Evolutionary conservation across 2,113 vertebrate species (phyloP).

Genomic region (Illadopsis cleaveri): DNA sequence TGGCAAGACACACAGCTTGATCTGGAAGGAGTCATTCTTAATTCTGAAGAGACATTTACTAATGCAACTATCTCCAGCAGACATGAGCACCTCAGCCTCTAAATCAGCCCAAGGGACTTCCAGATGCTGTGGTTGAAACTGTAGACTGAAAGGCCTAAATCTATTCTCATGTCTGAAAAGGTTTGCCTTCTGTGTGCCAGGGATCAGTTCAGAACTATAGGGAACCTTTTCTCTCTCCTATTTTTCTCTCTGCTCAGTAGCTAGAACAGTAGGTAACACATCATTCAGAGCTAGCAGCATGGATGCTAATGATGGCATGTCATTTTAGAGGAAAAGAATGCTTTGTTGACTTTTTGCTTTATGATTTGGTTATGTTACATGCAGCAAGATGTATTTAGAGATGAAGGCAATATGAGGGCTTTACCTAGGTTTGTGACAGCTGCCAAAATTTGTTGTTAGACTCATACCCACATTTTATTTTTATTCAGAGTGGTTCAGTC

Average conservation of each 20-base stretch:
- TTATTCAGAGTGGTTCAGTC: background rate
- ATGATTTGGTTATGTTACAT: background rate
- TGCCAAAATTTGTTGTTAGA: background rate
- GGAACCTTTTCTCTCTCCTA: background rate
- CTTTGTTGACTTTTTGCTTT: constrained; percentile 1
- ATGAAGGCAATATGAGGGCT: background rate
- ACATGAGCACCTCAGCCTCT: background rate
- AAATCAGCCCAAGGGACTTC: background rate
- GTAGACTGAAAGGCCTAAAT: background rate
- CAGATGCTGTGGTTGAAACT: background rate
- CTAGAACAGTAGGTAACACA: background rate
- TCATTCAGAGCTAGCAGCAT: background rate
- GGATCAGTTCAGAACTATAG: background rate
- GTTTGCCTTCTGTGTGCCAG: background rate
- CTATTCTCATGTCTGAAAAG: background rate
- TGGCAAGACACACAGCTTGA: background rate
- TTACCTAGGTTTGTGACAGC: background rate
- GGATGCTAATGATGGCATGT: background rate
- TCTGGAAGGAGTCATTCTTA: constrained; percentile 16
- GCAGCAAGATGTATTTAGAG: background rate
- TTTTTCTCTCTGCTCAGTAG: background rate
- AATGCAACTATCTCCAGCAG: background rate
- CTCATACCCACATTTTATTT: background rate
- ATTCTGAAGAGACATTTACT: background rate
- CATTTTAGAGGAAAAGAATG: background rate